phyloP scores from a whole-genome alignment of 2,113 vertebrate species.

The Oxygymnocypris stewartii region DNA sequence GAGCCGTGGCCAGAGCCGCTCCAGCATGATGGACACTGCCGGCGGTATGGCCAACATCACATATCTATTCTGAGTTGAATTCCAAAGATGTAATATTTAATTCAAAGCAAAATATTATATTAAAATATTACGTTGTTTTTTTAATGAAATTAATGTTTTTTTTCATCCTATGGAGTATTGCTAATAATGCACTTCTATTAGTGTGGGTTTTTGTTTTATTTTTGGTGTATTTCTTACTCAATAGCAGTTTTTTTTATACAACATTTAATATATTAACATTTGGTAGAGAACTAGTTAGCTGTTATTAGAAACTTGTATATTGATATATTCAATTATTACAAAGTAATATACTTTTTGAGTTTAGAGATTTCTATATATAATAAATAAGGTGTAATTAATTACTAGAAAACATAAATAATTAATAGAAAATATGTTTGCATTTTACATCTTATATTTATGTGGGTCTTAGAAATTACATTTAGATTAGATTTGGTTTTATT shows the following conservation, averaged over 20 bases:
- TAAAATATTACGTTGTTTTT: not conserved
- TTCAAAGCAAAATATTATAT: not conserved
- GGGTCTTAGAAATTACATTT: too few species aligned
- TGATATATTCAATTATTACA: too few species aligned
- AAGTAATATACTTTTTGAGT: too few species aligned
- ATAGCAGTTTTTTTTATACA: not conserved
- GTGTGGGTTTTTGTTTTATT: not conserved
- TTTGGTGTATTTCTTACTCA: not conserved
- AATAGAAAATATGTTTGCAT: too few species aligned
- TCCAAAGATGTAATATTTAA: not conserved
- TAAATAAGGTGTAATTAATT: too few species aligned
- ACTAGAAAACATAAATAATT: too few species aligned
- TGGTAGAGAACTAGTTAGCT: not conserved
- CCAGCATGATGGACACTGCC: slow-evolving; percentile 95
- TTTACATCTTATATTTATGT: too few species aligned
- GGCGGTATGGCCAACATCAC: slow-evolving; percentile 77
- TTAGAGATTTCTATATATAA: too few species aligned
- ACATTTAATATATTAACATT: not conserved
- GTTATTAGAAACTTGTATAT: too few species aligned
- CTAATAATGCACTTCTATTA: not conserved
- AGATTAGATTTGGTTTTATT: too few species aligned
- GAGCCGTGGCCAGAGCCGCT: slow-evolving; percentile 90
- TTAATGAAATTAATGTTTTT: not conserved
- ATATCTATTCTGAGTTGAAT: not conserved
- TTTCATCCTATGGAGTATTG: not conserved